phyloP scores from a whole-genome alignment of 1,140 invertebrate species.

The Harpegnathos saltator region DNA sequence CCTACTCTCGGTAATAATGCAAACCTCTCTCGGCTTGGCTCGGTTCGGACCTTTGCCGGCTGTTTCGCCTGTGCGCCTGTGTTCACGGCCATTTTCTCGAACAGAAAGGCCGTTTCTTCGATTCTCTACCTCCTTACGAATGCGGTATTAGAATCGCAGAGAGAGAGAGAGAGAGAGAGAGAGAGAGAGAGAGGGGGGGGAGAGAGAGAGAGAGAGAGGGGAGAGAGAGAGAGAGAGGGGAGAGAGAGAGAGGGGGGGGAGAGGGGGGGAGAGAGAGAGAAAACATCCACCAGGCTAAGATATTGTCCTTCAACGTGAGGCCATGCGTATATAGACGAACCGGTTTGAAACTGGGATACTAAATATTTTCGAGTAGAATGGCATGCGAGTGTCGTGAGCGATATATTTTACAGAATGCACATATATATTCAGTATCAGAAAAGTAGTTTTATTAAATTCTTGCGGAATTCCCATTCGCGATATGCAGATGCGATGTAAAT shows the following conservation, averaged over 20 bases:
- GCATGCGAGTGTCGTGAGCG: no score
- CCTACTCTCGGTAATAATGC: conserved; percentile 48
- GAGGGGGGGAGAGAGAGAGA: no score
- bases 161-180: no score
- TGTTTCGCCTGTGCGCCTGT: conserved; percentile 19
- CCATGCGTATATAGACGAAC: conserved; percentile 6
- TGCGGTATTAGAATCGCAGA: conserved; percentile 25
- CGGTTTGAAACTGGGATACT: conserved; percentile 22
- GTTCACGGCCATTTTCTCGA: conserved; percentile 55
- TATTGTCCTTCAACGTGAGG: conserved; percentile 29
- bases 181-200: no score
- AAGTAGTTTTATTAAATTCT: not conserved
- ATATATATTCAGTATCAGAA: not conserved
- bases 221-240: no score
- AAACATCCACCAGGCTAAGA: conserved; percentile 26
- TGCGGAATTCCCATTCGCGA: no score
- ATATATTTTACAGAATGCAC: conserved; percentile 11
- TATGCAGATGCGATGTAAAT: no score
- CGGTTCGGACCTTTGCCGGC: conserved; percentile 2
- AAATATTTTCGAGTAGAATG: not conserved
- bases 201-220: no score
- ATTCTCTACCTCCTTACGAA: conserved; percentile 13
- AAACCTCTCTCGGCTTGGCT: not conserved
- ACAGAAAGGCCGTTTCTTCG: conserved; percentile 48
- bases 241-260: no score